Evolutionary conservation across 2,888 invertebrate species (phyloP).

Genomic region (Aphelenchoides bicaudatus): DNA sequence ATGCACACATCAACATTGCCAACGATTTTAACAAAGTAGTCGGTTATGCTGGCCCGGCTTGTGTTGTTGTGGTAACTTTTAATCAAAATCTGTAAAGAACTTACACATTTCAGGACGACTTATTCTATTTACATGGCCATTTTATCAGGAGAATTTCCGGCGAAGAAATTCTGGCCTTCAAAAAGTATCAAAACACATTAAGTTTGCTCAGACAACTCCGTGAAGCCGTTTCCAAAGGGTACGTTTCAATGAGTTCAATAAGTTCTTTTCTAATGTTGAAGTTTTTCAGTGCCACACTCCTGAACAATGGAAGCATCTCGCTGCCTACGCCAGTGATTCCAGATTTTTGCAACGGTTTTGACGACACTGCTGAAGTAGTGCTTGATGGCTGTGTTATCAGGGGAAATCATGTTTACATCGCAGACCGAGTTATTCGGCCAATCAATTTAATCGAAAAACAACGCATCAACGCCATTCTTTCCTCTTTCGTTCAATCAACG

Average conservation of each 20-base stretch:
- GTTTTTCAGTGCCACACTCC: conserved; percentile 1
- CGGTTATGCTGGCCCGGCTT: conserved; percentile 34
- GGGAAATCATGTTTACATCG: conserved; percentile 25
- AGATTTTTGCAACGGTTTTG: conserved; percentile 28
- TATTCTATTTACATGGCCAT: conserved; percentile 24
- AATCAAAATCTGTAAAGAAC: conserved; percentile 6
- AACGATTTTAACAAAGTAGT: conserved; percentile 13
- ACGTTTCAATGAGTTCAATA: not conserved
- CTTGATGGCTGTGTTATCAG: conserved; percentile 30
- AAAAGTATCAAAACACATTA: conserved; percentile 27
- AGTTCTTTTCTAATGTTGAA: not conserved
- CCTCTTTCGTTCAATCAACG: conserved; percentile 3
- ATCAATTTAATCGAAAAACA: conserved; percentile 27
- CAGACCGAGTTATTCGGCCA: conserved; percentile 31
- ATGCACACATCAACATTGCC: not conserved
- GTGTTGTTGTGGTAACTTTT: conserved; percentile 34
- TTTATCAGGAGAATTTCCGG: conserved; percentile 14
- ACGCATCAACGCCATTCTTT: conserved; percentile 16
- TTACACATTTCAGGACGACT: conserved; percentile 20
- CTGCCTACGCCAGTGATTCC: conserved; percentile 24
- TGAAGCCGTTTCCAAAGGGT: conserved; percentile 25
- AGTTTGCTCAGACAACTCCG: conserved; percentile 18
- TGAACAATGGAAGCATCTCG: conserved; percentile 24
- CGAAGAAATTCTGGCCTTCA: conserved; percentile 25
- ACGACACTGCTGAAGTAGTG: conserved; percentile 28